phyloP scores from a whole-genome alignment of 2,888 invertebrate species.

The Spilarctia lutea region DNA sequence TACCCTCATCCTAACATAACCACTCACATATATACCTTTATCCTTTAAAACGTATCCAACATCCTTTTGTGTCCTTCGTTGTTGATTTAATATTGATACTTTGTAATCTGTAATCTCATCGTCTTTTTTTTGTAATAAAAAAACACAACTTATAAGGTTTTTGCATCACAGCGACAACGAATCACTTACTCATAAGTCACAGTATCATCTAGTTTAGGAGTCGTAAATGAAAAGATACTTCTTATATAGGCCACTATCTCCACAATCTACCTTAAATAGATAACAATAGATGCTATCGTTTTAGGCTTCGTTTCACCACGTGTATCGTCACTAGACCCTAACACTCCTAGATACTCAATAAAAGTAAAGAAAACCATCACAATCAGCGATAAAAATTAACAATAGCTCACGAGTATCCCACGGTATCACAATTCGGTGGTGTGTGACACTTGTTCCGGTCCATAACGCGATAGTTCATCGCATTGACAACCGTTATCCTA shows the following conservation, averaged over 20 bases:
- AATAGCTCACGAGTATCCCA: conserved; percentile 50
- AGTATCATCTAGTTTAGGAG: too few species aligned
- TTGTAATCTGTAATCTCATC: too few species aligned
- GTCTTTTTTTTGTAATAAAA: too few species aligned
- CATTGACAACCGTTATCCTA: conserved; percentile 65
- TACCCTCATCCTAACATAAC: too few species aligned
- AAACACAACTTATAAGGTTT: too few species aligned
- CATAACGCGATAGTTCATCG: conserved; percentile 61
- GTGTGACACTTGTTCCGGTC: conserved; percentile 66
- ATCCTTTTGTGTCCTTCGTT: too few species aligned
- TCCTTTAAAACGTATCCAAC: too few species aligned
- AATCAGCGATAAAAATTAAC: conserved; percentile 29
- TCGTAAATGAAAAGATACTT: too few species aligned
- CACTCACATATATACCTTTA: too few species aligned
- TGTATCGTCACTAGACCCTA: background rate
- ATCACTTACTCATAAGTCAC: too few species aligned
- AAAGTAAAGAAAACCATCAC: conserved; percentile 37
- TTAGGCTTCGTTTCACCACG: background rate
- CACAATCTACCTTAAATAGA: background rate
- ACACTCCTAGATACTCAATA: conserved; percentile 11
- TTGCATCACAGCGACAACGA: too few species aligned
- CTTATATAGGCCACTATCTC: background rate
- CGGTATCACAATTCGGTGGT: conserved; percentile 50
- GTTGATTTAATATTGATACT: too few species aligned
- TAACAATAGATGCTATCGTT: background rate